Base-by-base conservation (phyloP, 2,113 vertebrate genomes). In the Cavia porcellus region DNA sequence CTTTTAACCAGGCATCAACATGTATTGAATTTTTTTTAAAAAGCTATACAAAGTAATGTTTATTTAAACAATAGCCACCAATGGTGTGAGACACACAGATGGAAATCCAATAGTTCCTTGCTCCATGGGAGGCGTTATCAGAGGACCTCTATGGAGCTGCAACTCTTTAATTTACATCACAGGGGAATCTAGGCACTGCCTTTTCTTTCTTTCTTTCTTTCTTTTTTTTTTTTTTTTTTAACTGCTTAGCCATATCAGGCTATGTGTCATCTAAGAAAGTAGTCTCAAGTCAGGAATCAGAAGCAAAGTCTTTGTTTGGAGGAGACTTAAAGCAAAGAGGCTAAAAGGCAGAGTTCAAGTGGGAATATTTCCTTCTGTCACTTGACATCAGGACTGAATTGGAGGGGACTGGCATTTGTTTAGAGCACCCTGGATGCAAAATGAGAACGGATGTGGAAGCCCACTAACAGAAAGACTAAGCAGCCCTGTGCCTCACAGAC, bases 31-130 rank as follows among this genome's bases (percentile, higher is more conserved):
- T 89, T 97, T 96, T 92, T 55, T 94, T 35, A 80, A 93, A 90
- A 97, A 95, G 95, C 97, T 97, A 92, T 95, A 95, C 97, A 98
- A 98, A 98, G 97, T 97, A 97, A 97, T 98, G 97, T 98, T 98
- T 99, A 98, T 95, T 99, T 99, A 98, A 98, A 98, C 98, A 99
- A 98, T 99, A 98, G 98, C 97, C 98, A 97, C 97, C 70, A 42
- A 98, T 98, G 98, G 92, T 96, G 95, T 97, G 97, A 98, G 97
- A 94, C 86, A 97, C 55, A 79, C 98, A 98, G 98, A 98, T 97
- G 97, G 98, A 98, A 97, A 98, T 96, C 96, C 96, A 98, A 80
- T 95, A 84, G 88, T 95, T 98, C 96, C 97, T 92, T 35, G 92
- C 97, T 92, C 98, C 80, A 96, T 88, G 90, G 97, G 98, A 90